These are phyloP conservation scores for Drosophila prolongata DNA, from an alignment of 2,888 invertebrate genomes.

Conservation along the genomic window DNA sequence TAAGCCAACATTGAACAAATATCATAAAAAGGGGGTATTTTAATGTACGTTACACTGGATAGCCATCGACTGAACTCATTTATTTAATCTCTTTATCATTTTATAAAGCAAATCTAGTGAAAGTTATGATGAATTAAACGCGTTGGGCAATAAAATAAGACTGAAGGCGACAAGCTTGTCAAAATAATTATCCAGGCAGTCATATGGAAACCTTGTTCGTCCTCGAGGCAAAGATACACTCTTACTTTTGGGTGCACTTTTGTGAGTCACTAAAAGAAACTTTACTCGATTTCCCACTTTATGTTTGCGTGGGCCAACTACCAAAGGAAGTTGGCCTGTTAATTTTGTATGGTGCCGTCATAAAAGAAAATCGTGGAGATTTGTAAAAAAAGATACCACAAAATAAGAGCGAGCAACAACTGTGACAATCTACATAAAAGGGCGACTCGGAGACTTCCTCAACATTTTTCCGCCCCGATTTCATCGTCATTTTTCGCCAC, in stretches of 20 bases:
- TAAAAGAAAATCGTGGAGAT: slow-evolving; percentile 33
- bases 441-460: slow-evolving; percentile 23
- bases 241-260: not conserved
- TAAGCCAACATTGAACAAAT: too few relatives aligned
- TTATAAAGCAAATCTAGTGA: slow-evolving; percentile 5
- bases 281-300: not conserved
- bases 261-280: not conserved
- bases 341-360: slow-evolving; percentile 16
- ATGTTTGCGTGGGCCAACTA: not conserved
- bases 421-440: slow-evolving; percentile 46
- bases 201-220: slow-evolving; percentile 13
- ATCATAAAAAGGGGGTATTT: too few relatives aligned
- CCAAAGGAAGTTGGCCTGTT: slow-evolving; percentile 16
- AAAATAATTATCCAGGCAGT: slow-evolving; percentile 24
- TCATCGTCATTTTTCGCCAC: slow-evolving; percentile 3
- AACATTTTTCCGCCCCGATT: slow-evolving; percentile 3
- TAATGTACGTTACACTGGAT: too few relatives aligned
- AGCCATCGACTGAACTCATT: not conserved
- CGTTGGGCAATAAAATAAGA: slow-evolving; percentile 4
- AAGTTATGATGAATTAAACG: slow-evolving; percentile 5
- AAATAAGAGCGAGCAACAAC: slow-evolving; percentile 19
- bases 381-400: slow-evolving; percentile 12
- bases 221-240: not conserved
- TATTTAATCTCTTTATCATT: not conserved
- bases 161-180: slow-evolving; percentile 19